phyloP scores from a whole-genome alignment of 2,113 vertebrate species.

The Nothocercus nigrocapillus region DNA sequence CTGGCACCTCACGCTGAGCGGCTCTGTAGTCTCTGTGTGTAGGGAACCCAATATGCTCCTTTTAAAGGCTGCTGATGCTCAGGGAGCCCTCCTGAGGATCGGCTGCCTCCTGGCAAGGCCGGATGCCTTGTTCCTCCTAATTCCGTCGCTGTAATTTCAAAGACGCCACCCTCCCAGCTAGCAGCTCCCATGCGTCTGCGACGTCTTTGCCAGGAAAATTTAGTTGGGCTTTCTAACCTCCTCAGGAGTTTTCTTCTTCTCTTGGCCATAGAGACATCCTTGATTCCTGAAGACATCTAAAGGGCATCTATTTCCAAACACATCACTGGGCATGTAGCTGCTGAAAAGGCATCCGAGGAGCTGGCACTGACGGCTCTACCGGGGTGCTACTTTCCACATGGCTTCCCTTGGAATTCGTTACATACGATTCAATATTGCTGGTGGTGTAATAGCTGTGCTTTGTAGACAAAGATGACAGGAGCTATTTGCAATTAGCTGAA shows the following conservation, averaged over 20 bases:
- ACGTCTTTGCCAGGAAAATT: neutral
- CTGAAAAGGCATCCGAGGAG: neutral
- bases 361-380: neutral
- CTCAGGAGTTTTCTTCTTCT: neutral
- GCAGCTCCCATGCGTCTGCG: neutral
- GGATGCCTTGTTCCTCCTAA: neutral
- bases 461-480: neutral
- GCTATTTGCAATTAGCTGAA: neutral
- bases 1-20: neutral
- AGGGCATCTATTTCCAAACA: neutral
- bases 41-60: slow-evolving; percentile 11
- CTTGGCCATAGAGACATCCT: neutral
- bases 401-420: neutral
- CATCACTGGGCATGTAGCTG: rapidly evolving
- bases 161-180: neutral
- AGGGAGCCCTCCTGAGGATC: neutral
- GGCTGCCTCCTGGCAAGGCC: neutral
- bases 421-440: neutral
- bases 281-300: neutral
- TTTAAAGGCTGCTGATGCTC: neutral
- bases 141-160: neutral
- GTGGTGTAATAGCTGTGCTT: neutral
- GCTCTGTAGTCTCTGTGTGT: neutral
- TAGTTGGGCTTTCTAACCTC: neutral
- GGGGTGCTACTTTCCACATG: neutral